Evolutionary conservation across 1,140 invertebrate genomes (phyloP), one percentile per base, ranked within the genome.

Genomic region (Scylla paramamosain): DNA sequence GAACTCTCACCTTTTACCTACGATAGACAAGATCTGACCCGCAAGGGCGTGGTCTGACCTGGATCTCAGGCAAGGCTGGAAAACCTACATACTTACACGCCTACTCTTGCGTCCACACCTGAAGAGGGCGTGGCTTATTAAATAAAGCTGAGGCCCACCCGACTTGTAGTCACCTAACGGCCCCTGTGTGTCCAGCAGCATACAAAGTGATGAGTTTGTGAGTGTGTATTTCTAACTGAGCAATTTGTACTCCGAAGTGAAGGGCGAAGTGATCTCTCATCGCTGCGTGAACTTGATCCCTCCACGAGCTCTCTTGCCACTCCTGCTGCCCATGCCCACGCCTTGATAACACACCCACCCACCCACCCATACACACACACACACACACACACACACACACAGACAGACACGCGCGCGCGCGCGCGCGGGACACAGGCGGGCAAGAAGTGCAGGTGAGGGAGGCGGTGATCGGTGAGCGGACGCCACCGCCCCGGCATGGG

Each of bases 401-500:
- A 86, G n/a, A 84, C n/a, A n/a, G n/a, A n/a, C n/a, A n/a, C n/a
- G n/a, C n/a, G n/a, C n/a, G n/a, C n/a, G 2, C 84, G 39, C 3
- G 10, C 12, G 4, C 4, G 8, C 84, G 20, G 4, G 86, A 12
- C 7, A 31, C 14, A 31, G 59, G 91, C 31, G 59, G 29, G 10
- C 52, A 59, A 8, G 52, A 8, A 0, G 52, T 59, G 52, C 52
- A 59, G 52, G 45, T 12, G 32, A 25, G 92, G 8, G 67, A 29
- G 67, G 0, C 6, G 39, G 77, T 77, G 67, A 12, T 31, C 28
- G 0, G 32, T 20, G 20, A n/a, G 29, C 0, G 39, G 91, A 48
- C 6, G 29, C 29, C 6, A 10, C 29, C 31, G 25, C 39, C 84
- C n/a, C 39, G 84, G 29, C 83, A 95, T 93, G 94, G 94, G 82